Percentiles rank a stretch among this genome's conserved stretches.
Evolutionary conservation across 2,797 vertebrate genomes (phyloP).

Genomic region (Parauchenoglanis punctatus): DNA sequence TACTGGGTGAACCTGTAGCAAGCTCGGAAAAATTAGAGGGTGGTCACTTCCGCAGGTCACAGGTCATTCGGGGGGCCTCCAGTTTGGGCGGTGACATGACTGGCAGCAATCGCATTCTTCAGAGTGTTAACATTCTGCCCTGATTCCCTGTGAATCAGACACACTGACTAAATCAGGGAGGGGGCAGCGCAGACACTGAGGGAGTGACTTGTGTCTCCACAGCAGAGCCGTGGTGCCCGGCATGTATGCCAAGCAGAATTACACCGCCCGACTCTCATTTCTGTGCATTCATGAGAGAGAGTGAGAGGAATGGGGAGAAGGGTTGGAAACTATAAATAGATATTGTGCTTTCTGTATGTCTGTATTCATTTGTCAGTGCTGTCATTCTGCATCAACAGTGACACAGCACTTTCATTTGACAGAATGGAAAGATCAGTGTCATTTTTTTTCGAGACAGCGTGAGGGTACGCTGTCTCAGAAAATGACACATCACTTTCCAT

Average conservation of each 20-base stretch:
- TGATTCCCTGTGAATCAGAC: conserved; percentile 70
- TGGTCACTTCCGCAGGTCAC: conserved; percentile 70
- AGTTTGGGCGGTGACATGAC: conserved; percentile 64
- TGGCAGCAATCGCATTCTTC: conserved; percentile 75
- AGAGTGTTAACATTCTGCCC: conserved; percentile 77
- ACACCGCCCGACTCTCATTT: not conserved
- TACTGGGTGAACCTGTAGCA: conserved; percentile 59
- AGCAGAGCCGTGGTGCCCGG: conserved; percentile 2
- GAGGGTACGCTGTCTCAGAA: not conserved
- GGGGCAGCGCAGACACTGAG: conserved; percentile 63
- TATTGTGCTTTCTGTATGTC: not conserved
- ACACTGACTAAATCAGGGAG: conserved; percentile 64
- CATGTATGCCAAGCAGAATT: conserved; percentile 3
- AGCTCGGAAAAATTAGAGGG: conserved; percentile 56
- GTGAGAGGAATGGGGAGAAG: not conserved
- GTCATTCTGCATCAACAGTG: not conserved
- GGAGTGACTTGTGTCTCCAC: conserved; percentile 41
- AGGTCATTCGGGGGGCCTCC: conserved; percentile 71
- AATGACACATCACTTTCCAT: not conserved
- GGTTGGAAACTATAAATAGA: conserved; percentile 43
- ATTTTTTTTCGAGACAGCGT: not conserved
- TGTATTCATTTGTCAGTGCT: not conserved
- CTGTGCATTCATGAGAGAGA: conserved; percentile 14
- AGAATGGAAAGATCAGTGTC: conserved; percentile 3
- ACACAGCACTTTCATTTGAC: conserved; percentile 1